Percentiles rank a stretch among this genome's conserved stretches.
These are phyloP conservation scores for Neosilurus hyrtlii DNA, from an alignment of 2,797 vertebrate genomes.

Conservation along the genomic window DNA sequence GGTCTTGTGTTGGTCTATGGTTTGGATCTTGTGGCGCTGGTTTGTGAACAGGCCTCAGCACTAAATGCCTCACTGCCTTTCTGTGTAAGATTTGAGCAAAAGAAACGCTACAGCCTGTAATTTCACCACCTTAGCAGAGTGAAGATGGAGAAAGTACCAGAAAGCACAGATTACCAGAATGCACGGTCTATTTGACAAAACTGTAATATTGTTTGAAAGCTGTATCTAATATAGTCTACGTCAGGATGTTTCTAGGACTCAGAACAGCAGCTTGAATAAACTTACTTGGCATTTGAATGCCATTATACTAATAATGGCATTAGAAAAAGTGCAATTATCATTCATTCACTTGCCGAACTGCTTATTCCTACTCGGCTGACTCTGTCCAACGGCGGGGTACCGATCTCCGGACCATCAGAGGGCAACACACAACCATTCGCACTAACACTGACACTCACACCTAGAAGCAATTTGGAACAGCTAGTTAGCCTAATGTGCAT, in stretches of 20 bases:
- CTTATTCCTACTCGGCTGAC: too few species aligned
- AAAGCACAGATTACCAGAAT: slow-evolving; percentile 33
- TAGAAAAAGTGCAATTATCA: not conserved
- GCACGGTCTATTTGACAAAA: slow-evolving; percentile 13
- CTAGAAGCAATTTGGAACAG: too few species aligned
- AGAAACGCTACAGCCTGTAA: slow-evolving; percentile 39
- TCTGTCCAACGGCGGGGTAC: too few species aligned
- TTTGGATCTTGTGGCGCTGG: slow-evolving; percentile 76
- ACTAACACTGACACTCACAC: too few species aligned
- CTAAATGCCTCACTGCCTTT: slow-evolving; percentile 66
- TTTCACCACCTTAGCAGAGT: slow-evolving; percentile 37
- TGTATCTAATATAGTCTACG: not conserved
- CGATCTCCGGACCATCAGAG: too few species aligned
- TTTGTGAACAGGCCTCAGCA: slow-evolving; percentile 63
- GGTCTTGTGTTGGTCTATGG: slow-evolving; percentile 78
- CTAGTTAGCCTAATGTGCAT: too few species aligned
- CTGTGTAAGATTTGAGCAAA: slow-evolving; percentile 4
- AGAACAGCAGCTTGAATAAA: not conserved
- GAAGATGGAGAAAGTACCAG: slow-evolving; percentile 27
- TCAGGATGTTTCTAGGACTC: not conserved
- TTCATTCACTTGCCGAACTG: too few species aligned
- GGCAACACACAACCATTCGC: too few species aligned
- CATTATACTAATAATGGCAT: not conserved
- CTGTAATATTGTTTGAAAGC: slow-evolving; percentile 10
- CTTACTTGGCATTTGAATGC: not conserved